Evolutionary conservation across 2,888 invertebrate species (phyloP).

Genomic region (Diloba caeruleocephala): DNA sequence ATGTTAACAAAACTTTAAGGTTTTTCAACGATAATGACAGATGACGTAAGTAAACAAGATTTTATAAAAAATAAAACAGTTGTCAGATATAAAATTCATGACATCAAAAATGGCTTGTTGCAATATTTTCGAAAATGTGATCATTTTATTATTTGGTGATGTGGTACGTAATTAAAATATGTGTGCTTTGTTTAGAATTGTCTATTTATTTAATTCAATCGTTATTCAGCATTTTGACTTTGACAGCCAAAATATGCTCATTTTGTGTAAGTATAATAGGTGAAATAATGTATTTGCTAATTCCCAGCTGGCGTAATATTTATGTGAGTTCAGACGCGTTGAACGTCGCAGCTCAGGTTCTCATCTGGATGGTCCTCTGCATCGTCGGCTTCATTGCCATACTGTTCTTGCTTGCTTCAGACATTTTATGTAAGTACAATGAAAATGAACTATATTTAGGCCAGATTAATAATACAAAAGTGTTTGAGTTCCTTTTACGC

Average conservation of each 20-base stretch:
- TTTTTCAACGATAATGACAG: background rate
- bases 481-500: too few relatives aligned
- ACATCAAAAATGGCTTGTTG: slow-evolving; percentile 39
- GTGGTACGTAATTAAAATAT: slow-evolving; percentile 28
- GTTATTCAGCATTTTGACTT: too few relatives aligned
- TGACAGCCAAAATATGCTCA: too few relatives aligned
- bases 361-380: slow-evolving; percentile 52
- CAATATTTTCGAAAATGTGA: slow-evolving; percentile 34
- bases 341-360: slow-evolving; percentile 52
- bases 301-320: slow-evolving; percentile 66
- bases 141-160: slow-evolving; percentile 33
- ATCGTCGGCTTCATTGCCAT: slow-evolving; percentile 55
- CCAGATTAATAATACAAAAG: too few relatives aligned
- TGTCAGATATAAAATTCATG: slow-evolving; percentile 18
- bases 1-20: background rate
- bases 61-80: slow-evolving; percentile 10
- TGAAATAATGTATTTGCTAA: background rate
- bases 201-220: too few relatives aligned
- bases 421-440: slow-evolving; percentile 60
- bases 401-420: slow-evolving; percentile 57
- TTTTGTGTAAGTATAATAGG: too few relatives aligned
- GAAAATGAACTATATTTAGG: too few relatives aligned
- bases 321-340: slow-evolving; percentile 64
- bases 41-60: background rate
- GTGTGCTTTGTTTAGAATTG: background rate